These are phyloP conservation scores for Lasioglossum morio DNA, from an alignment of 2,888 invertebrate genomes.

Conservation along the genomic window DNA sequence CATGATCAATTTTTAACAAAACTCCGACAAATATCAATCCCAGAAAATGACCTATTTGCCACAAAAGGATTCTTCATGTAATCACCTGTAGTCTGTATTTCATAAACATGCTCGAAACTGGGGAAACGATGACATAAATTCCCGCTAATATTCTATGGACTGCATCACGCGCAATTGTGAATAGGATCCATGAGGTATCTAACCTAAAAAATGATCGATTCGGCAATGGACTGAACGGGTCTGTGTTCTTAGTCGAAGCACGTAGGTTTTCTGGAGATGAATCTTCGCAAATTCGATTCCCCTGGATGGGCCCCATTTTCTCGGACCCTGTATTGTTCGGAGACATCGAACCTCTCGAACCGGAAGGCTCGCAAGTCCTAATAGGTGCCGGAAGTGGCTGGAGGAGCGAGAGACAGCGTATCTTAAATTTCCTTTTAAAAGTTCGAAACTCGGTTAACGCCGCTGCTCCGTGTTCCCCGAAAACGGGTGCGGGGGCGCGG, in stretches of 20 bases:
- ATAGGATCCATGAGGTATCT: not conserved
- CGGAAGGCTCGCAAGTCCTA: not conserved
- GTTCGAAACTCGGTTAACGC: constrained; percentile 17
- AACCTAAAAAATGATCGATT: not conserved
- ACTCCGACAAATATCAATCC: too few species aligned
- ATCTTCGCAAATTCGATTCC: not conserved
- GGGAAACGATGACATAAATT: not conserved
- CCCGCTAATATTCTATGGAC: not conserved
- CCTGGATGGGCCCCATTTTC: not conserved
- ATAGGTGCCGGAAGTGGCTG: not conserved
- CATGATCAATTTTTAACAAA: too few species aligned
- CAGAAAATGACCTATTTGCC: too few species aligned
- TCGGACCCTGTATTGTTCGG: not conserved
- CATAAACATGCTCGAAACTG: not conserved
- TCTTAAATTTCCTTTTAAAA: constrained; percentile 20
- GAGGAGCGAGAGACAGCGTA: not conserved
- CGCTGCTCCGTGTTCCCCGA: not conserved
- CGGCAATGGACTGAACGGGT: not conserved
- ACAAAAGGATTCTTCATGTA: too few species aligned
- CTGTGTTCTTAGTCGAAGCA: not conserved
- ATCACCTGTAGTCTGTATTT: too few species aligned
- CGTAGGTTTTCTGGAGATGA: not conserved
- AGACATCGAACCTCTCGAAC: not conserved
- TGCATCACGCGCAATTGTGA: not conserved
- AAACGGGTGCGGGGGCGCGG: not conserved